Conservation (phyloP, 2,113 vertebrate species). For the Psittacara wagleri region DNA sequence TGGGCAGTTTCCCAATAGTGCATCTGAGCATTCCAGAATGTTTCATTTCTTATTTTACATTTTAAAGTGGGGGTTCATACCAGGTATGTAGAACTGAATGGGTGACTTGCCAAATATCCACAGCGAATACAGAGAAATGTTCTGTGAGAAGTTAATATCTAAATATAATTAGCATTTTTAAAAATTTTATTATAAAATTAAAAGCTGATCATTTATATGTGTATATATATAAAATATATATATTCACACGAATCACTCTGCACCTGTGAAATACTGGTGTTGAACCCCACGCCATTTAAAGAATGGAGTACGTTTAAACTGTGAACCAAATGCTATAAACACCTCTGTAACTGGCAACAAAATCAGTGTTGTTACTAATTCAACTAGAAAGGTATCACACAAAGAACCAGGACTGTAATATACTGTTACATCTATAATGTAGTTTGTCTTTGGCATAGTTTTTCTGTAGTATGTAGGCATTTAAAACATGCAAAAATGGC, state of each 20-base stretch:
- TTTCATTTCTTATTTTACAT: background rate
- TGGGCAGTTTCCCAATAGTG: background rate
- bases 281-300: background rate
- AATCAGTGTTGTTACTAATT: background rate
- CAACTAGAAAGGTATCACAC: background rate
- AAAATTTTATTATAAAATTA: background rate
- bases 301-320: background rate
- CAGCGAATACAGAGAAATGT: background rate
- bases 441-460: background rate
- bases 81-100: background rate
- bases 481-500: slow-evolving; percentile 16
- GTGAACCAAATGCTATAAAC: background rate
- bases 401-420: background rate
- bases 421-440: background rate
- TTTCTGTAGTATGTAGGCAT: background rate
- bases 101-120: background rate
- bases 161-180: background rate
- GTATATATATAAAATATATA: background rate
- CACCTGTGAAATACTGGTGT: background rate
- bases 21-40: background rate
- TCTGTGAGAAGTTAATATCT: background rate
- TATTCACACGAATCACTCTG: background rate
- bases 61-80: background rate
- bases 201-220: background rate
- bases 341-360: background rate